Evolutionary conservation across 2,888 invertebrate species (phyloP), one percentile per base, ranked within the genome.

Genomic region (Buathra laborator): DNA sequence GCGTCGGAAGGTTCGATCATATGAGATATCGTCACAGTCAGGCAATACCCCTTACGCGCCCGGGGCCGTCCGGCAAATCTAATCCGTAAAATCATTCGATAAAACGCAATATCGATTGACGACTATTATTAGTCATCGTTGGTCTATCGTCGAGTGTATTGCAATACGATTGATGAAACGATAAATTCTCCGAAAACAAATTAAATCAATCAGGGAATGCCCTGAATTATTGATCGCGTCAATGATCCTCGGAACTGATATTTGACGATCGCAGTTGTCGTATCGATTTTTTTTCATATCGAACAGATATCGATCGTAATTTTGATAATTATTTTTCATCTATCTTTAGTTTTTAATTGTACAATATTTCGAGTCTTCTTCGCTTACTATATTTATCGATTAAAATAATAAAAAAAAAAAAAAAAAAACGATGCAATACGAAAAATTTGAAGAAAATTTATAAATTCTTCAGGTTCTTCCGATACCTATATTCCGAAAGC

Each of bases 11-110:
- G 32, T 56, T 24, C 53, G 19, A 10, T n/a, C 43, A 12, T 19
- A 44, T 3, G 43, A 56, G 56, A 72, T 56, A 72, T 24, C 56
- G 56, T 44, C 43, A 53, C 37, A 43, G 37, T n/a, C 37, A 37
- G 53, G 53, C 37, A 10, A 53, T 37, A 51, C 70, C 53, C 19
- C 37, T 19, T 43, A 12, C 5, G 14, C 70, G 53, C 16, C 12
- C 19, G 16, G 12, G 37, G 7, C 32, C 70, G 32, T 12, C n/a
- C 51, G 16, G 32, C 48, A 10, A 43, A 29, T 10, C 51, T 10
- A 16, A 70, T 48, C 51, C 16, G 10, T 16, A 37, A 70, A 70
- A 70, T 51, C 14, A 6, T 24, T 67, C 46, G 67, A 19, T 46
- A 67, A 67, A 48, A 24, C 24, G 46, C 46, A 46, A 46, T 19